Base-by-base conservation (phyloP, 1,140 invertebrate genomes). In the Pararge aegeria region DNA sequence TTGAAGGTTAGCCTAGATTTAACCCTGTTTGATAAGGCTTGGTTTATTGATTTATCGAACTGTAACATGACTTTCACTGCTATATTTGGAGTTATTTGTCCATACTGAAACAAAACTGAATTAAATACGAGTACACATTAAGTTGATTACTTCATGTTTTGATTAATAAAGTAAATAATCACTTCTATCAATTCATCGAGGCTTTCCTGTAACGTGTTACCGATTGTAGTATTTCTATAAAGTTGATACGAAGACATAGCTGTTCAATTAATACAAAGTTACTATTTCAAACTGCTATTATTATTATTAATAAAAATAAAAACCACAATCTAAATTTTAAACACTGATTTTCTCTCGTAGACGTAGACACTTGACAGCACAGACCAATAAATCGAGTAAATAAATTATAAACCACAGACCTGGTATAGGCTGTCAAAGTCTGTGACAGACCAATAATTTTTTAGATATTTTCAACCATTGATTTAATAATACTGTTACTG, bases 21-120 rank as follows among this genome's bases (percentile, higher is more conserved):
- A 0, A 99, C 97, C 87, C 95, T 93, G 50, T 94, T 96, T n/a
- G 97, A 95, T 30, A 99, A 87, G 10, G 98, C 97, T 78, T 94
- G 95, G 84, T 99, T 99, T 61, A 99, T 99, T 52, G 96, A 95
- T 89, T 97, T 98, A 84, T 99, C 98, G 91, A 99, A 99, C 83
- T 98, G 97, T 37, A 98, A 90, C 51, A 99, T 89, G 48, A 99
- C 97, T 91, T 98, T 98, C 37, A 97, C 93, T 1, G 98, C 97
- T 61, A 99, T 89, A 60, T 95, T 94, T 51, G 96, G 97, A 16
- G 97, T 97, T 67, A 99, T 98, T 92, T 99, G 97, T 50, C 97
- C 97, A 93, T 97, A 98, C 95, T 98, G 89, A 55, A 95, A 94
- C 34, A 53, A 70, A 69, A 64, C 48, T n/a, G 9, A 20, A n/a